These are phyloP conservation scores for Drosophila rhopaloa DNA, from an alignment of 1,140 invertebrate genomes.

Conservation along the genomic window DNA sequence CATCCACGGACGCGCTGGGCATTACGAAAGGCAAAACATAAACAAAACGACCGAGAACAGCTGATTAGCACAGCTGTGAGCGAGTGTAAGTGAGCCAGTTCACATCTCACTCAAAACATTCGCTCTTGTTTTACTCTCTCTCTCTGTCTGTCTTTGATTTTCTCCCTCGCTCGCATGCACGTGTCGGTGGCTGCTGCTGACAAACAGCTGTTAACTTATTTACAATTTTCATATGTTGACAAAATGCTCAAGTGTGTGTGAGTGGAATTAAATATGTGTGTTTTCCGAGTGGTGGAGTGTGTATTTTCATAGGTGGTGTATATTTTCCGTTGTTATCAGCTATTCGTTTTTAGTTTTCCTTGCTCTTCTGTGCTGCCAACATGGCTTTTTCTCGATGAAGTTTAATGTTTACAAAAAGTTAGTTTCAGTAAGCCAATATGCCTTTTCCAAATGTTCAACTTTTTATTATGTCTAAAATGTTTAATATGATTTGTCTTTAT, in stretches of 20 bases:
- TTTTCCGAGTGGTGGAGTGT: slow-evolving; percentile 31
- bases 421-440: not conserved
- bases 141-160: slow-evolving; percentile 16
- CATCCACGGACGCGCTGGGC: slow-evolving; percentile 22
- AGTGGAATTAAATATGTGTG: slow-evolving; percentile 6
- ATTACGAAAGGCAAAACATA: slow-evolving; percentile 81
- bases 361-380: slow-evolving; percentile 12
- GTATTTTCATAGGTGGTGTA: slow-evolving; percentile 22
- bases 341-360: slow-evolving; percentile 19
- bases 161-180: slow-evolving; percentile 51
- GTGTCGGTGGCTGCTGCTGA: slow-evolving; percentile 69
- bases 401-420: not conserved
- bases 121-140: slow-evolving; percentile 32
- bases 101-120: slow-evolving; percentile 64
- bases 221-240: slow-evolving; percentile 77
- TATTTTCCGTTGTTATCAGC: slow-evolving; percentile 35
- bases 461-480: not conserved
- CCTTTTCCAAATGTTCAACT: no score
- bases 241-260: slow-evolving; percentile 42
- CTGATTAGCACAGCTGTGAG: slow-evolving; percentile 74
- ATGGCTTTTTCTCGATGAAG: not conserved
- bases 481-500: no score
- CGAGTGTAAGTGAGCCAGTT: slow-evolving; percentile 34
- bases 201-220: slow-evolving; percentile 81
- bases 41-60: slow-evolving; percentile 78